Evolutionary conservation across 2,113 vertebrate genomes (phyloP).

Genomic region (Sylvilagus bachmani): DNA sequence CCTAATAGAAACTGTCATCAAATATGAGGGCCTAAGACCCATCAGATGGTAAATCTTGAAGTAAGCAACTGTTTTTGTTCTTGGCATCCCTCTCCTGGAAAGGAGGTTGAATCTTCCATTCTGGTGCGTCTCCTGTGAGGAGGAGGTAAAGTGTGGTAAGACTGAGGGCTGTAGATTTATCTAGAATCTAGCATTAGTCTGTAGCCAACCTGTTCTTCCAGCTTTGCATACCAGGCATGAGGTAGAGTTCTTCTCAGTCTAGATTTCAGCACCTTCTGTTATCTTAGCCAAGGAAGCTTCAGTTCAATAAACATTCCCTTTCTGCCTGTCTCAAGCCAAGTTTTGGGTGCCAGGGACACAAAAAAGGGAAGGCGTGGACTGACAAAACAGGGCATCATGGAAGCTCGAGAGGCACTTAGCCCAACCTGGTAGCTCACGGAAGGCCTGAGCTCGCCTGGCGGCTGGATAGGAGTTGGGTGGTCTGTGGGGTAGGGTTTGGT

Average conservation of each 20-base stretch:
- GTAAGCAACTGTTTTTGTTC: not conserved
- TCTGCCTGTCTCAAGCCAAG: not conserved
- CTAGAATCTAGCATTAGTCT: not conserved
- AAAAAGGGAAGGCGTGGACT: not conserved
- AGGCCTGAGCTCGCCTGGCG: not conserved
- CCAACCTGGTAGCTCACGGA: not conserved
- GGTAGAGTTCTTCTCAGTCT: not conserved
- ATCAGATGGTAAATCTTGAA: not conserved
- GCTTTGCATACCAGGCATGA: not conserved
- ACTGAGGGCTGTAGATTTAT: not conserved
- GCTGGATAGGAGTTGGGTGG: not conserved
- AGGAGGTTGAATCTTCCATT: not conserved
- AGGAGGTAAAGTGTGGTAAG: not conserved
- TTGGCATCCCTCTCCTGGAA: not conserved
- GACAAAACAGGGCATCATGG: too few relatives aligned
- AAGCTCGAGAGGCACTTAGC: not conserved
- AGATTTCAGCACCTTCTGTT: conserved; percentile 2
- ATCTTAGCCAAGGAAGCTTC: not conserved
- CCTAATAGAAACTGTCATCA: not conserved
- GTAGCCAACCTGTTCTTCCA: not conserved
- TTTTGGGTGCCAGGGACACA: not conserved
- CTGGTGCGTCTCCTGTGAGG: not conserved
- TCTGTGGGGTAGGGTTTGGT: not conserved
- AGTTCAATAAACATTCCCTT: not conserved
- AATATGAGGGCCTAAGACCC: not conserved